These are phyloP conservation scores for Agrilus mali DNA, from an alignment of 2,888 invertebrate genomes.

Conservation along the genomic window DNA sequence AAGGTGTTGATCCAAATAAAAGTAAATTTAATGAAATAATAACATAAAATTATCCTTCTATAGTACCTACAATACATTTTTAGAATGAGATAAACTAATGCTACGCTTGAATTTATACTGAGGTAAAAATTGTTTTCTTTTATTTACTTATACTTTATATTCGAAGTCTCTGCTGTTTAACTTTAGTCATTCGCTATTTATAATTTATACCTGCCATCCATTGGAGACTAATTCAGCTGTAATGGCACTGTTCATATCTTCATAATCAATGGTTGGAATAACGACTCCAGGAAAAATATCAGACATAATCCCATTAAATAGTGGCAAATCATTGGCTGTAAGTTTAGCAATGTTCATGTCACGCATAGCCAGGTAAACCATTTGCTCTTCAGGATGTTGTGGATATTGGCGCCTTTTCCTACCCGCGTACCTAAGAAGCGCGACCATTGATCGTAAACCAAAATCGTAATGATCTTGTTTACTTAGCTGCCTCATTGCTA, in stretches of 20 bases:
- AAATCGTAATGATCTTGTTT: conserved; percentile 89
- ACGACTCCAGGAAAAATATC: conserved; percentile 76
- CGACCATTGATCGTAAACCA: conserved; percentile 77
- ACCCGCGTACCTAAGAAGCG: conserved; percentile 74
- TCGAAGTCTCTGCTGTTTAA: background rate
- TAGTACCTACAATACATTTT: too few relatives aligned
- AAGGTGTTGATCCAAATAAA: too few relatives aligned
- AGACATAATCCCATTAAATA: conserved; percentile 75
- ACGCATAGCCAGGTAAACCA: conserved; percentile 66
- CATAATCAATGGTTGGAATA: conserved; percentile 65
- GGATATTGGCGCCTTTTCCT: conserved; percentile 60
- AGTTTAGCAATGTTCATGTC: conserved; percentile 85
- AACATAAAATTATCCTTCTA: too few relatives aligned
- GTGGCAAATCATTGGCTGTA: conserved; percentile 71
- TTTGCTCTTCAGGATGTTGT: conserved; percentile 62
- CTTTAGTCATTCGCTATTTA: background rate
- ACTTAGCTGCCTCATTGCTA: conserved; percentile 76
- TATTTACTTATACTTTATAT: too few relatives aligned
- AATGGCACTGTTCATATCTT: conserved; percentile 56
- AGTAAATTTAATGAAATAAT: too few relatives aligned
- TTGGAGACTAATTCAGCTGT: conserved; percentile 45
- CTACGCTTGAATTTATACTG: too few relatives aligned
- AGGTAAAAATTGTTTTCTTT: too few relatives aligned
- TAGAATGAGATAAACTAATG: too few relatives aligned
- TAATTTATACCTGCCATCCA: conserved; percentile 39